These are phyloP conservation scores for Colistium nudipinnis DNA, from an alignment of 2,113 vertebrate genomes.

Conservation along the genomic window DNA sequence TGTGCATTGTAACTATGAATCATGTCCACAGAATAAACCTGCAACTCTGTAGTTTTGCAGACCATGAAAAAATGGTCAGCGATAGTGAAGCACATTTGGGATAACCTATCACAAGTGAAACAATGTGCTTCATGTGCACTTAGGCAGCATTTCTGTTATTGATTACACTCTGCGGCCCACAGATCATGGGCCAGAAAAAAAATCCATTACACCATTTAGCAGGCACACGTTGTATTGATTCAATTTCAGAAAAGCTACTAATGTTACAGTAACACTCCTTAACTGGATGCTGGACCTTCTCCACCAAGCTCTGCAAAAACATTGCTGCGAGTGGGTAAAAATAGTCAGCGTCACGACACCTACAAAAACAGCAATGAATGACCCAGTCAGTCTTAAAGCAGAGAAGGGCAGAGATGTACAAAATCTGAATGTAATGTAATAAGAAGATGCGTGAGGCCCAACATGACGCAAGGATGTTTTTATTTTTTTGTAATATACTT, in stretches of 20 bases:
- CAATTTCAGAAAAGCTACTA: constrained; percentile 73
- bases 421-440: constrained; percentile 4
- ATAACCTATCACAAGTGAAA: constrained; percentile 61
- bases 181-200: constrained; percentile 71
- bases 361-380: constrained; percentile 36
- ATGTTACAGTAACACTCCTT: constrained; percentile 70
- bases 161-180: constrained; percentile 74
- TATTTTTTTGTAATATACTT: background rate
- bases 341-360: constrained; percentile 60
- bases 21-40: constrained; percentile 8
- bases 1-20: constrained; percentile 10
- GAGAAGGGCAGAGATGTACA: background rate
- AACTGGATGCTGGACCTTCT: constrained; percentile 60
- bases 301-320: constrained; percentile 61
- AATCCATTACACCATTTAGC: constrained; percentile 83
- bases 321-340: constrained; percentile 47
- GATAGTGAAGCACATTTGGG: constrained; percentile 43
- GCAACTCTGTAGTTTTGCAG: constrained; percentile 14
- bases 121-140: constrained; percentile 75
- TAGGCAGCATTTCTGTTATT: constrained; percentile 80
- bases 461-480: background rate
- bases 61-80: constrained; percentile 38
- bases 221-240: constrained; percentile 78
- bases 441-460: background rate
- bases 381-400: constrained; percentile 39